phyloP scores from a whole-genome alignment of 2,888 invertebrate species.

The Tortrix viridana region DNA sequence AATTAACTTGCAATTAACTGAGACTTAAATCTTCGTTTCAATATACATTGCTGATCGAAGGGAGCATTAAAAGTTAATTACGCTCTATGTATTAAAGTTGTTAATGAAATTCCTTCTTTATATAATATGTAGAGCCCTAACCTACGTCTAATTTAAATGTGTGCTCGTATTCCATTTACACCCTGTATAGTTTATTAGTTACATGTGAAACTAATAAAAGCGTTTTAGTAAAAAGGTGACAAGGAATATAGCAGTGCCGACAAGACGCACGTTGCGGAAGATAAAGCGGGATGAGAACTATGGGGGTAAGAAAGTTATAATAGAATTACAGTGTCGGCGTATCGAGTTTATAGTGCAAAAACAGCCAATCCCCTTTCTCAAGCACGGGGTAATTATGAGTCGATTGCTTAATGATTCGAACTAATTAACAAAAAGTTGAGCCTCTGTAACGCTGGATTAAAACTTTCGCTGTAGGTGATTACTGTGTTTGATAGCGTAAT shows the following conservation, averaged over 20 bases:
- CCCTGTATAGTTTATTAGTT: too few relatives aligned
- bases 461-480: background rate
- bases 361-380: slow-evolving; percentile 35
- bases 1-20: too few relatives aligned
- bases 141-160: too few relatives aligned
- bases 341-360: slow-evolving; percentile 38
- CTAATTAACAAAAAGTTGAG: slow-evolving; percentile 3
- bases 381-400: slow-evolving; percentile 24
- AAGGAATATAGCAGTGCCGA: slow-evolving; percentile 24
- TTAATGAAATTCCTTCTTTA: too few relatives aligned
- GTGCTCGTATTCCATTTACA: too few relatives aligned
- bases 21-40: too few relatives aligned
- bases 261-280: slow-evolving; percentile 26
- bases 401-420: slow-evolving; percentile 19
- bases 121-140: too few relatives aligned
- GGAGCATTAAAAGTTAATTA: too few relatives aligned
- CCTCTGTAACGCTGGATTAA: background rate
- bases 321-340: slow-evolving; percentile 28
- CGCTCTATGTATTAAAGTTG: too few relatives aligned
- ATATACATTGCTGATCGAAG: too few relatives aligned
- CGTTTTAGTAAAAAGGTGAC: slow-evolving; percentile 11
- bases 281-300: slow-evolving; percentile 31
- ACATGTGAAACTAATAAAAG: too few relatives aligned
- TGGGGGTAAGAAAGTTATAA: slow-evolving; percentile 29
- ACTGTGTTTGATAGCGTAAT: too few relatives aligned